phyloP scores from a whole-genome alignment of 2,113 vertebrate species.

The Antechinus stuartii region DNA sequence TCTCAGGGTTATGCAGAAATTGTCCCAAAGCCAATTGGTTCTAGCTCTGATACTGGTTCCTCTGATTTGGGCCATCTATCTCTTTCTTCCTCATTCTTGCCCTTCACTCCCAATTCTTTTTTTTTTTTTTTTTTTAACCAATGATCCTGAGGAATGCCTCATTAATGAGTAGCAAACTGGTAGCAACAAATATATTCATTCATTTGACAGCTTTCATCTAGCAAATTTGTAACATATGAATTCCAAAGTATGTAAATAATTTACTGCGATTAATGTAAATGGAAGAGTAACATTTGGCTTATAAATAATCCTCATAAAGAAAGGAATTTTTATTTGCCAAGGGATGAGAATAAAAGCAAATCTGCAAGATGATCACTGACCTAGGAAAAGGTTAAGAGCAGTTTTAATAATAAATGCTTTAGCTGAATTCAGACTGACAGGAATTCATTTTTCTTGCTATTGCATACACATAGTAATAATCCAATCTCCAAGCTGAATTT shows the following conservation, averaged over 20 bases:
- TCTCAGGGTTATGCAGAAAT: neutral
- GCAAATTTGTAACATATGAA: slow-evolving; percentile 35
- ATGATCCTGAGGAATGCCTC: slow-evolving; percentile 25
- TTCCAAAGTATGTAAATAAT: slow-evolving; percentile 70
- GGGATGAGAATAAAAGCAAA: slow-evolving; percentile 65
- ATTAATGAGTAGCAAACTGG: slow-evolving; percentile 41
- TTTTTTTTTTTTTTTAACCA: neutral
- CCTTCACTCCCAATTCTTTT: neutral
- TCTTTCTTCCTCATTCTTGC: neutral
- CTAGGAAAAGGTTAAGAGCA: slow-evolving; percentile 75
- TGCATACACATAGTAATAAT: slow-evolving; percentile 67
- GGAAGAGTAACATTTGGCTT: slow-evolving; percentile 67
- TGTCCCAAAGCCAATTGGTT: neutral
- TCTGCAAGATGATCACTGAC: slow-evolving; percentile 69
- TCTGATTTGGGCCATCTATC: neutral
- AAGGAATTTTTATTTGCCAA: slow-evolving; percentile 59
- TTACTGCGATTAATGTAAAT: slow-evolving; percentile 60
- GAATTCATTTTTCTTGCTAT: slow-evolving; percentile 75
- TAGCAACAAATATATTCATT: slow-evolving; percentile 20
- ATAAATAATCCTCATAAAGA: slow-evolving; percentile 65
- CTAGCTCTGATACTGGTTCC: neutral
- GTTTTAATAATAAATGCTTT: slow-evolving; percentile 78
- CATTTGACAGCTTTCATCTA: slow-evolving; percentile 38
- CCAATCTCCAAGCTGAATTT: slow-evolving; percentile 76
- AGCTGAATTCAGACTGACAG: slow-evolving; percentile 76